A percentile compares a stretch with the other conserved stretches of the same genome.
Evolutionary conservation across 2,797 vertebrate genomes (phyloP).

Genomic region (Protonibea diacanthus): DNA sequence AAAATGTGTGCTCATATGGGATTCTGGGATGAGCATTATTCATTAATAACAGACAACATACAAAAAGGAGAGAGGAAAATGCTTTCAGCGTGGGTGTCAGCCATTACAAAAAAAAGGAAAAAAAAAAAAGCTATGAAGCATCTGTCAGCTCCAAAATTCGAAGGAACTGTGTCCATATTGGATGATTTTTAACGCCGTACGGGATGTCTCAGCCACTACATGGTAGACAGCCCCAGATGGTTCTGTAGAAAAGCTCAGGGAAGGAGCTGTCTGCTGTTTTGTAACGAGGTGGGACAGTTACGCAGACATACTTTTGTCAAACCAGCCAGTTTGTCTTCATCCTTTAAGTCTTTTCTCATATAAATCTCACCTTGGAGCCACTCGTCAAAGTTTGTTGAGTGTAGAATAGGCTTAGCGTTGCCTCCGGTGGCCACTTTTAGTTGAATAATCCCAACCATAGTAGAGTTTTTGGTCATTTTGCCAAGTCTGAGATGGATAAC

Average conservation of each 20-base stretch:
- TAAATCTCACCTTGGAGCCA: neutral
- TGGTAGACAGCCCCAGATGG: no score
- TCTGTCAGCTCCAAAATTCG: neutral
- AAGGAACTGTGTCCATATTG: neutral
- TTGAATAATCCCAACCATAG: neutral
- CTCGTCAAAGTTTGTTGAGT: neutral
- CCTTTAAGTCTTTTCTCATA: neutral
- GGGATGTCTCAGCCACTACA: no score
- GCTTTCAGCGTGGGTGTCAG: neutral
- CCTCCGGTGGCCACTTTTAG: neutral
- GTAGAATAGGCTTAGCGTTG: neutral
- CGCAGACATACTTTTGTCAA: neutral
- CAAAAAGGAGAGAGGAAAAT: neutral
- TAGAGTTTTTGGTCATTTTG: no score
- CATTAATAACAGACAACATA: neutral
- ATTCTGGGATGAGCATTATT: neutral
- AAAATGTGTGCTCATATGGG: neutral
- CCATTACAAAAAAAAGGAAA: neutral
- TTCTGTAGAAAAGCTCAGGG: neutral
- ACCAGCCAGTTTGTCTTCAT: neutral
- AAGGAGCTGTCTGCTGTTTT: neutral
- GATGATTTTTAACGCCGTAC: neutral
- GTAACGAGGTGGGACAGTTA: neutral
- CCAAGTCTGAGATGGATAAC: no score
- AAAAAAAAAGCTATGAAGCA: neutral